Evolutionary conservation across 2,113 vertebrate species (phyloP), one percentile per base, ranked within the genome.

Genomic region (Cercocebus atys): DNA sequence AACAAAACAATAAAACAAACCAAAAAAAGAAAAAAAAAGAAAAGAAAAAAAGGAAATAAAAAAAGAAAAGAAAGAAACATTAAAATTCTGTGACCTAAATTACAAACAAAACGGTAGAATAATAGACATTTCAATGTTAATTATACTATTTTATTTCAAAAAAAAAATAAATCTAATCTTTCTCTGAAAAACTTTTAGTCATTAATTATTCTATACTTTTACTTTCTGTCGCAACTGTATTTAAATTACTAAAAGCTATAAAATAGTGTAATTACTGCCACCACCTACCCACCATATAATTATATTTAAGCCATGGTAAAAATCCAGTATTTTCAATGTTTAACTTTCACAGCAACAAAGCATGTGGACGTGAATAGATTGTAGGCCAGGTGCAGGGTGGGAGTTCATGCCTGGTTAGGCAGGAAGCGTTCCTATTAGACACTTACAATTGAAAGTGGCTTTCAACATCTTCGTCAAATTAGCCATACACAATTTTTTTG

Each of bases 131-230:
- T 75, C 68, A 5, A 23, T 47, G 6, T 81, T n/a, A 76, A 7
- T 14, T 7, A 7, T 40, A 70, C 38, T 68, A 80, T 18, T 7
- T 43, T 73, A 25, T 68, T 88, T 8, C 27, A 45, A 61, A 57
- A 23, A 90, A 95, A 84, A 88, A 95, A 80, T 68, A 14, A 73
- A 50, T 59, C n/a, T 68, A 85, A 55, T 35, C 8, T 25, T 73
- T 68, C 52, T 47, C 35, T 66, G 5, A 17, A 70, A 81, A 87
- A 70, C 6, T 32, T 90, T 38, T 86, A 68, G 32, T 72, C 17
- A 82, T 30, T 8, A 3, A 45, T 84, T 66, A 35, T 84, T 85
- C 0, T 6, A 72, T 8, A 80, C 79, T 92, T 92, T 8, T 50
- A 32, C 20, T 88, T 75, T 75, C 35, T n/a, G 17, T 30, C 30